Conservation (phyloP, 2,888 invertebrate species). For the Amiota communis region DNA sequence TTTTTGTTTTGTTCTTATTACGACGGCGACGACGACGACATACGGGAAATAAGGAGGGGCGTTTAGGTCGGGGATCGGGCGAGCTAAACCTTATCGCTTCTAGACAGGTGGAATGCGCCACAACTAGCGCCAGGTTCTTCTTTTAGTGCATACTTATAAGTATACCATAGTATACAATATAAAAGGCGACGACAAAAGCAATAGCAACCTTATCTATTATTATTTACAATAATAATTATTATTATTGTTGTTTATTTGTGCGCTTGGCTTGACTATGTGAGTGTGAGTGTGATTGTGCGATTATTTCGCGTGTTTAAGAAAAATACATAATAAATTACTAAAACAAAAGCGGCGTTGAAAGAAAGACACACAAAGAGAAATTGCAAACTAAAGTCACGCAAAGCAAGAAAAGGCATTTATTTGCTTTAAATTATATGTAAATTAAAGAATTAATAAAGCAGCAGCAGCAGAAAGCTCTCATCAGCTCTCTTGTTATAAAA, state of each 20-base stretch:
- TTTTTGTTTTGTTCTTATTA: neutral
- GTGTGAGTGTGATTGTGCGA: neutral
- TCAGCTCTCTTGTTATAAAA: neutral
- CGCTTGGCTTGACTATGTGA: no score
- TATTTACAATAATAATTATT: constrained; percentile 10
- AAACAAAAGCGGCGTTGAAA: neutral
- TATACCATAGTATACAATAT: neutral
- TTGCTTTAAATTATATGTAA: neutral
- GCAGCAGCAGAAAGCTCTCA: neutral
- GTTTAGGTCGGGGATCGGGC: neutral
- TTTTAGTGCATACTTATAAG: neutral
- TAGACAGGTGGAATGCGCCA: constrained; percentile 25
- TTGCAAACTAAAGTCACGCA: neutral
- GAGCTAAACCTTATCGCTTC: neutral
- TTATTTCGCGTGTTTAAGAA: constrained; percentile 13
- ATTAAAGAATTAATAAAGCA: neutral
- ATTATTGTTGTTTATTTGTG: constrained; percentile 11
- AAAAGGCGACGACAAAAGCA: neutral
- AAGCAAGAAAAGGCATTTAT: neutral
- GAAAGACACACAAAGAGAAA: neutral
- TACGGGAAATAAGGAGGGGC: neutral
- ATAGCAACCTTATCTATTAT: constrained; percentile 8
- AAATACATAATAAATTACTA: neutral
- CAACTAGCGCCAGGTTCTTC: constrained; percentile 16
- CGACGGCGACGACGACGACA: no score